Percentiles rank a stretch among this genome's conserved stretches.
These are phyloP conservation scores for Corticium candelabrum DNA, from an alignment of 37 sponge, comb jelly and placozoan species.

Conservation along the genomic window DNA sequence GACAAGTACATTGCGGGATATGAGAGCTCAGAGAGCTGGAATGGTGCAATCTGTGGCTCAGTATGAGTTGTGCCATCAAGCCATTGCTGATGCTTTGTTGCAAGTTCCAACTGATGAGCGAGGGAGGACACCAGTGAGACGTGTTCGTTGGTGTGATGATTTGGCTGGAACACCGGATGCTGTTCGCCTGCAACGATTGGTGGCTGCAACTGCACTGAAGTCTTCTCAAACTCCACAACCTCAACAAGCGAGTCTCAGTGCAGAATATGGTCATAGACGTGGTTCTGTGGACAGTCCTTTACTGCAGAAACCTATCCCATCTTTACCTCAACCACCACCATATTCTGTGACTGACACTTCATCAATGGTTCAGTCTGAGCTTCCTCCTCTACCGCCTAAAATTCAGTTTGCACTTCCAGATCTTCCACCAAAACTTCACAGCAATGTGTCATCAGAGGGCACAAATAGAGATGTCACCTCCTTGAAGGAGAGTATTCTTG, in stretches of 20 bases:
- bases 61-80: slow-evolving; percentile 40
- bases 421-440: background rate
- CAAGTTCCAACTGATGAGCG: background rate
- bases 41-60: slow-evolving; percentile 49
- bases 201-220: background rate
- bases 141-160: slow-evolving; percentile 1
- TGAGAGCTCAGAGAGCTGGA: slow-evolving; percentile 36
- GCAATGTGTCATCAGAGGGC: too few relatives aligned
- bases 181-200: background rate
- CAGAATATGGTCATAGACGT: background rate
- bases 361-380: slow-evolving; percentile 1
- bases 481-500: too few relatives aligned
- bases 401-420: background rate
- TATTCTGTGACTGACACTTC: background rate
- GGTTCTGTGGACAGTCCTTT: background rate
- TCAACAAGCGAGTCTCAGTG: background rate
- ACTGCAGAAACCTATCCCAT: background rate
- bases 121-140: background rate
- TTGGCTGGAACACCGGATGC: background rate
- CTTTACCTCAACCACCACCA: slow-evolving; percentile 3
- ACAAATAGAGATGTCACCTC: too few relatives aligned
- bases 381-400: background rate
- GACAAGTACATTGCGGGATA: slow-evolving; percentile 10
- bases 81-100: slow-evolving; percentile 30
- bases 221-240: background rate